These are phyloP conservation scores for Oenanthe melanoleuca DNA, from an alignment of 2,113 vertebrate genomes.

Conservation along the genomic window DNA sequence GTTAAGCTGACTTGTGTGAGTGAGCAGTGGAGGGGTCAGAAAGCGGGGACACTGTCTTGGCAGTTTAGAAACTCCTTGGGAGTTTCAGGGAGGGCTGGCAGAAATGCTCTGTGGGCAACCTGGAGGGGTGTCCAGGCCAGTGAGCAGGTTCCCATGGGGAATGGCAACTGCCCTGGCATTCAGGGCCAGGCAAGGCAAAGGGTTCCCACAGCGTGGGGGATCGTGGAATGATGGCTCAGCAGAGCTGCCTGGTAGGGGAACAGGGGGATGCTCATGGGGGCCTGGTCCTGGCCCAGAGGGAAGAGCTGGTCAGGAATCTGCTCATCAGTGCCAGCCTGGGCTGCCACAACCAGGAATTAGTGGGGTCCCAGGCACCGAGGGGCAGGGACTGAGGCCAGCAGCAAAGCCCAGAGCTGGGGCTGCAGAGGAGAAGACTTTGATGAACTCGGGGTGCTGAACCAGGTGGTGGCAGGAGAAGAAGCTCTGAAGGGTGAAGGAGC, in stretches of 20 bases:
- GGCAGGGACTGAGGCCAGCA: not conserved
- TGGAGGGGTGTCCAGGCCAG: not conserved
- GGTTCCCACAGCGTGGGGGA: not conserved
- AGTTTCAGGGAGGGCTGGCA: not conserved
- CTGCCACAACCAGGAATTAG: not conserved
- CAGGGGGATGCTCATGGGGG: no score
- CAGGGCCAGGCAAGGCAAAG: not conserved
- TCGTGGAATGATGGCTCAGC: not conserved
- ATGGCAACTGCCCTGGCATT: not conserved
- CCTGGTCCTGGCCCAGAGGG: not conserved
- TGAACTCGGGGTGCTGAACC: not conserved
- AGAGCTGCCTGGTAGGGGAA: not conserved
- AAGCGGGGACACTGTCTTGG: not conserved
- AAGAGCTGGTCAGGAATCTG: not conserved
- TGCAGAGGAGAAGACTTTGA: not conserved
- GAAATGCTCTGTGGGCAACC: not conserved
- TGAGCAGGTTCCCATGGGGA: not conserved
- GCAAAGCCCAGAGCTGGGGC: not conserved
- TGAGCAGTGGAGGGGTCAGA: not conserved
- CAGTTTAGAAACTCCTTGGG: not conserved
- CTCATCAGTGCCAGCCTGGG: not conserved
- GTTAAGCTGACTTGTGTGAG: not conserved
- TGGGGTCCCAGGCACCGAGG: not conserved
- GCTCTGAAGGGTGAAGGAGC: not conserved
- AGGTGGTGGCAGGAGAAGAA: not conserved